A percentile compares a stretch with the other conserved stretches of the same genome.
These are phyloP conservation scores for Phrynocephalus forsythii DNA, from an alignment of 2,797 vertebrate genomes.

Conservation along the genomic window DNA sequence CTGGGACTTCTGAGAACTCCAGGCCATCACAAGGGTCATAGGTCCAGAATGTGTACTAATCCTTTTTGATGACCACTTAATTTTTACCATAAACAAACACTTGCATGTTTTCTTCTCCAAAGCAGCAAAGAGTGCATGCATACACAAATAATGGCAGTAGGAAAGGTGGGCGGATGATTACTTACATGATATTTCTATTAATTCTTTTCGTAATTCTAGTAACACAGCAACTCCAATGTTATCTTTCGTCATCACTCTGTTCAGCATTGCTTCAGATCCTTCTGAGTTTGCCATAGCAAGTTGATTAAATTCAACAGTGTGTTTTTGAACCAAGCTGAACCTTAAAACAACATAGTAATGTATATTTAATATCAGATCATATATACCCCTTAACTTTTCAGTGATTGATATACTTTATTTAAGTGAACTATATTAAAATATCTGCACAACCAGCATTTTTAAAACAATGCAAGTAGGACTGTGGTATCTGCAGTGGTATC, in stretches of 20 bases:
- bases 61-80: neutral
- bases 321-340: slow-evolving; percentile 96
- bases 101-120: slow-evolving; percentile 5
- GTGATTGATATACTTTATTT: neutral
- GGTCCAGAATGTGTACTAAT: no score
- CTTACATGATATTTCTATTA: slow-evolving; percentile 94
- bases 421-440: neutral
- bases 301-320: slow-evolving; percentile 99
- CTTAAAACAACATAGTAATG: slow-evolving; percentile 75
- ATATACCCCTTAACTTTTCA: neutral
- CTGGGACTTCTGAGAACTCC: no score
- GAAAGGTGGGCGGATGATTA: slow-evolving; percentile 46
- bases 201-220: slow-evolving; percentile 93
- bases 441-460: neutral
- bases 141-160: neutral
- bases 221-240: slow-evolving; percentile 96
- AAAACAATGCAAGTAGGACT: neutral
- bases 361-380: neutral
- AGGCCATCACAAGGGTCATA: no score
- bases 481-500: no score
- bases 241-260: slow-evolving; percentile 99
- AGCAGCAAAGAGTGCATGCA: neutral
- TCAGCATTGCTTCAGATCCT: slow-evolving; percentile 97
- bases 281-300: slow-evolving; percentile 98
- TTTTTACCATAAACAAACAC: slow-evolving; percentile 29